Conservation (phyloP, 37 sponge, comb jelly and placozoan species). For the Trichoplax adhaerens region DNA sequence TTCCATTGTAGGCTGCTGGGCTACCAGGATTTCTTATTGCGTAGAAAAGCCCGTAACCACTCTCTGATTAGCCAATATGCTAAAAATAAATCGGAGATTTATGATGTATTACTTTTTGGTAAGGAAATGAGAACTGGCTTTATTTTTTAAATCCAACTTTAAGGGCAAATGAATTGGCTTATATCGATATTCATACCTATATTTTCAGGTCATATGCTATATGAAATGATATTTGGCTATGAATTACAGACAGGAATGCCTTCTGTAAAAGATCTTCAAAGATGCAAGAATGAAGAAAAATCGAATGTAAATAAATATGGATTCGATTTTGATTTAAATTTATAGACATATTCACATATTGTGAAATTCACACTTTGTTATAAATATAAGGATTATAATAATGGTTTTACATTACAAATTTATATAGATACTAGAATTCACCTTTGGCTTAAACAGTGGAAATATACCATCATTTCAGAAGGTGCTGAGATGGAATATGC, state of each 20-base stretch:
- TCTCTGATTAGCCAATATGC: slow-evolving; percentile 2
- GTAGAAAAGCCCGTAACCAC: slow-evolving; percentile 24
- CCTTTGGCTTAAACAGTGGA: too few relatives aligned
- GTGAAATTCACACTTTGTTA: too few relatives aligned
- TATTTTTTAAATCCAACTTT: background rate
- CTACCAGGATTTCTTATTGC: slow-evolving; percentile 34
- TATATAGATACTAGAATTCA: too few relatives aligned
- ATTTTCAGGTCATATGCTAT: slow-evolving; percentile 32
- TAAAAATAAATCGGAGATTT: background rate
- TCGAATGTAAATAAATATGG: background rate
- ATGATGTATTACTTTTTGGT: slow-evolving; percentile 5
- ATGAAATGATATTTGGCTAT: slow-evolving; percentile 38
- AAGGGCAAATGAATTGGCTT: too few relatives aligned
- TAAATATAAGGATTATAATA: too few relatives aligned
- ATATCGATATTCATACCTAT: background rate
- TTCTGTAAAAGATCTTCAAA: slow-evolving; percentile 5
- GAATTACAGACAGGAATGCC: slow-evolving; percentile 21
- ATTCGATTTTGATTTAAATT: too few relatives aligned
- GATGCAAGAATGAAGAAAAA: background rate
- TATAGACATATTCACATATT: too few relatives aligned
- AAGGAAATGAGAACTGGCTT: background rate
- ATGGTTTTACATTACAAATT: too few relatives aligned
- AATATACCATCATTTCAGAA: too few relatives aligned
- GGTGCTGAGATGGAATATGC: too few relatives aligned
- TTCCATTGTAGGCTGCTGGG: slow-evolving; percentile 16